Evolutionary conservation across 1,140 invertebrate genomes (phyloP).

Genomic region (Aphis craccivora): DNA sequence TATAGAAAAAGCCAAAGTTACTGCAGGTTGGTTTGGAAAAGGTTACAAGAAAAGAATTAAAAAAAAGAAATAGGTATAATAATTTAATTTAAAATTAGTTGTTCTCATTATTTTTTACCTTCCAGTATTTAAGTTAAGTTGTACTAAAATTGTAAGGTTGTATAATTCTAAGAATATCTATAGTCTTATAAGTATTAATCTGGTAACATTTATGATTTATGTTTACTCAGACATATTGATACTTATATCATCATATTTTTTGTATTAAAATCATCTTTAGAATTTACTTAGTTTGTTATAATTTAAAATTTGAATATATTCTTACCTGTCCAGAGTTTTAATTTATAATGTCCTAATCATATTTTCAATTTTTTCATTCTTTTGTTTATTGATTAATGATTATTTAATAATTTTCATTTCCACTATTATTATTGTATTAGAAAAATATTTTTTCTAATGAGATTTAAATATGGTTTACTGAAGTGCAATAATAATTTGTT

Average conservation of each 20-base stretch:
- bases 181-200: neutral
- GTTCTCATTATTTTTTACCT: slow-evolving; percentile 28
- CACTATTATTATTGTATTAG: neutral
- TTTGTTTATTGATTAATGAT: neutral
- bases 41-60: slow-evolving; percentile 68
- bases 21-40: slow-evolving; percentile 74
- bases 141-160: slow-evolving; percentile 25
- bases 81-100: neutral
- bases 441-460: neutral
- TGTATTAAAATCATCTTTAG: neutral
- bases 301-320: neutral
- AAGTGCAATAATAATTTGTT: slow-evolving; percentile 53
- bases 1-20: slow-evolving; percentile 64
- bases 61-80: slow-evolving; percentile 65
- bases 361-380: neutral
- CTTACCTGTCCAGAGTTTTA: neutral
- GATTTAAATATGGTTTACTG: slow-evolving; percentile 36
- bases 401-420: neutral
- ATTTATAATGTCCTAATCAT: no score
- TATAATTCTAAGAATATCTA: slow-evolving; percentile 1
- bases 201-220: neutral
- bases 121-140: slow-evolving; percentile 49
- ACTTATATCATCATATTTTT: neutral
- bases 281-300: neutral
- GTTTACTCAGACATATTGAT: neutral